Conservation (phyloP, 2,888 invertebrate genomes). For the Lysandra coridon region DNA sequence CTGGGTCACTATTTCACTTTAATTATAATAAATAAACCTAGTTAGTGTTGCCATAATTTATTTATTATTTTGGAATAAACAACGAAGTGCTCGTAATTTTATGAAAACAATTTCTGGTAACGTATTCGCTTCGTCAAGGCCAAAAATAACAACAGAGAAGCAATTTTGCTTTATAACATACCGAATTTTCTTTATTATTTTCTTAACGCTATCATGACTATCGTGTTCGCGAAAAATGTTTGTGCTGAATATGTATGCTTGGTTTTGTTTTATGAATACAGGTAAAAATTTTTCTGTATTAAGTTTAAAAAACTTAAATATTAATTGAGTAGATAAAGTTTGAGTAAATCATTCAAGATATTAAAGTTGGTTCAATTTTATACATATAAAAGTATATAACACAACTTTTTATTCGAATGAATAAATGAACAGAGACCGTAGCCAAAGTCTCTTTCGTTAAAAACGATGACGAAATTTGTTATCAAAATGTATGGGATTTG, state of each 20-base stretch:
- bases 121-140: not conserved
- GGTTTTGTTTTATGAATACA: not conserved
- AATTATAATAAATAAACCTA: conserved; percentile 31
- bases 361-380: too few species aligned
- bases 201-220: not conserved
- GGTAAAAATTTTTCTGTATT: too few species aligned
- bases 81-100: not conserved
- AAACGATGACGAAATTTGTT: too few species aligned
- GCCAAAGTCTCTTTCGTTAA: too few species aligned
- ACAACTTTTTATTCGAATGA: not conserved
- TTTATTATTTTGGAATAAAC: not conserved
- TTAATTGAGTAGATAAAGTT: not conserved
- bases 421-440: not conserved
- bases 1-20: conserved; percentile 33
- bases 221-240: not conserved
- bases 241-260: not conserved
- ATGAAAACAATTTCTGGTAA: conserved; percentile 12
- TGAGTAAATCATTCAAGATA: not conserved
- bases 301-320: too few species aligned
- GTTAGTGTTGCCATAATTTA: conserved; percentile 11
- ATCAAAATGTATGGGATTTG: too few species aligned
- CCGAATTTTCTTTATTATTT: conserved; percentile 4
- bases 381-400: too few species aligned
- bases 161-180: conserved; percentile 15
- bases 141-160: conserved; percentile 16